phyloP scores from a whole-genome alignment of 2,888 invertebrate genomes.

The Ptychoptera contaminata region DNA sequence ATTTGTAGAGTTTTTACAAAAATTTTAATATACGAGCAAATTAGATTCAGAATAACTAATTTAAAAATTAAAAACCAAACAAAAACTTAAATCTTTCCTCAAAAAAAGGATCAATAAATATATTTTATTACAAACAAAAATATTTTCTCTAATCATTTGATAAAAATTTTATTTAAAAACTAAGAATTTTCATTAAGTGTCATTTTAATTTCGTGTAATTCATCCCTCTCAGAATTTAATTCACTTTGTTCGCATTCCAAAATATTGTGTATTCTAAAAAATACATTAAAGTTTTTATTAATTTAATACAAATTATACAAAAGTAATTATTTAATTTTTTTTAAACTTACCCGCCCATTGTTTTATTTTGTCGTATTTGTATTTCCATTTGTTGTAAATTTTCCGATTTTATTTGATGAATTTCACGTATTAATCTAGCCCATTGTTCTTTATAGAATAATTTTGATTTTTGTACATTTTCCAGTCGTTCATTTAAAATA shows the following conservation, averaged over 20 bases:
- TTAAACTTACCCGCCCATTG: slow-evolving; percentile 5
- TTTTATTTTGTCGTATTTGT: slow-evolving; percentile 5
- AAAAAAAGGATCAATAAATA: too few relatives aligned
- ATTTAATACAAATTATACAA: slow-evolving; percentile 7
- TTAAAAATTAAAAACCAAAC: too few relatives aligned
- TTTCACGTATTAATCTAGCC: slow-evolving; percentile 49
- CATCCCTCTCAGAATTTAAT: not conserved
- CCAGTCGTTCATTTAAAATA: slow-evolving; percentile 45
- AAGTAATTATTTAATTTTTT: not conserved
- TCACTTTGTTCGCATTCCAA: not conserved
- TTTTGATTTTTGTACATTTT: slow-evolving; percentile 47
- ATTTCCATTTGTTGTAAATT: slow-evolving; percentile 9
- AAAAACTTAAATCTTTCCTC: too few relatives aligned
- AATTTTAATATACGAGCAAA: too few relatives aligned
- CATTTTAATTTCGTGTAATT: not conserved
- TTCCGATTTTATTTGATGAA: slow-evolving; percentile 39
- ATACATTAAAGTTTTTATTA: not conserved
- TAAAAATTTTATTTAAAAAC: too few relatives aligned
- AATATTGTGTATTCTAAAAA: slow-evolving; percentile 6
- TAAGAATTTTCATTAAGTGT: not conserved
- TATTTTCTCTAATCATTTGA: too few relatives aligned
- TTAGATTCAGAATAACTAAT: too few relatives aligned
- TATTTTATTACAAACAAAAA: too few relatives aligned
- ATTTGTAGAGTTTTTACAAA: too few relatives aligned
- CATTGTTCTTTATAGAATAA: slow-evolving; percentile 63